Evolutionary conservation across 2,797 vertebrate species (phyloP), one percentile per base, ranked within the genome.

Genomic region (Bradypodion pumilum): DNA sequence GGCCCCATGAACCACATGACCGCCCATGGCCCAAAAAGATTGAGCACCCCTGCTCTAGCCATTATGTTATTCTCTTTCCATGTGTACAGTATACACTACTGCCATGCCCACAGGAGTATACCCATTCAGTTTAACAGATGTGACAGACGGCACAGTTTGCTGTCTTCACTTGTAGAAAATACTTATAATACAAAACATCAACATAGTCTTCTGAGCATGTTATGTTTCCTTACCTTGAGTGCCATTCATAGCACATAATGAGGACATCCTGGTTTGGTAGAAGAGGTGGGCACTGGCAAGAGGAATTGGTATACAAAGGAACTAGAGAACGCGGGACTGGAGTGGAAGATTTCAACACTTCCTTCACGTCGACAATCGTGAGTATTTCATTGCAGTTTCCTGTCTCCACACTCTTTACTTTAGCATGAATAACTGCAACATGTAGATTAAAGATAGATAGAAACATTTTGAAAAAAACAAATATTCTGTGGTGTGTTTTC

Each of bases 231-330:
- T 91, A 97, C 97, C 96, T 94, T 35, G 96, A 96, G 16, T 93
- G 96, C 95, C 95, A 95, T 79, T 97, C 96, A 1, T 97, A 97
- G 82, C 97, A 97, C 96, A 97, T 97, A 90, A 97, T 97, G 82
- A 97, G 95, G 46, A 97, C 95, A 4, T 97, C 96, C 78, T 97
- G 96, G 81, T 96, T 97, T 0, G 94, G 95, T 0, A 95, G 94
- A 86, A 96, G 95, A 63, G 96, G 95, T 0, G 97, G 96, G 81
- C 96, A 97, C 85, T 95, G 96, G 89, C 97, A 97, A 52, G 97
- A 97, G 23, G 96, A 97, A 74, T 97, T 97, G 0, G 96, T 96
- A 82, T 96, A 94, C 74, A 97, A 95, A 9, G 96, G 95, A 69
- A 97, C 95, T 89, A 96, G 95, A 63, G 94, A 95, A 52, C 92